Base-by-base conservation (phyloP, 2,888 invertebrate species). In the Thysanoteuthis rhombus region DNA sequence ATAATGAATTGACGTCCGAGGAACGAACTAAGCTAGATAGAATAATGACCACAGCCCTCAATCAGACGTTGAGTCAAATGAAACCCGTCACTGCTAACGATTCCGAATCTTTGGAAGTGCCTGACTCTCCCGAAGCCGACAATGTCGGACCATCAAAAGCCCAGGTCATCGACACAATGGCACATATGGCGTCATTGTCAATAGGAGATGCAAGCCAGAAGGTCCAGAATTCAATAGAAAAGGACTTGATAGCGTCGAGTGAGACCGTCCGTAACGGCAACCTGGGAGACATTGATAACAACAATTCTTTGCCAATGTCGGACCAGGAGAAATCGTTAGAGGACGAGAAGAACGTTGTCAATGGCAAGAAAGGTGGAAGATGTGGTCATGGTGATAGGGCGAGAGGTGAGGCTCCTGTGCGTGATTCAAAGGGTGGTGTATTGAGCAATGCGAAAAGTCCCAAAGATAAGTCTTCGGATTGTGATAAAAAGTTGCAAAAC, bases 321-420 rank as follows among this genome's bases (percentile, higher is more conserved):
- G 40, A 32, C 2, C 22, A 92, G 1, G 45, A 12, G 10, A 92
- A 32, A 25, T 92, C 92, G 5, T 22, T 42, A 6, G 39, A 22
- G 8, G 38, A 90, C 1, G 39, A 90, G 12, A 38, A 39, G 36
- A 90, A 90, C 16, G 90, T 52, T 52, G 52, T 25, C 25, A 6
- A 39, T 90, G 10, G 36, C 6, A 32, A 90, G 36, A 36, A 39
- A 19, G 95, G 95, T 90, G 96, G 95, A 91, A 95, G 95, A 45
- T 94, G 95, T 91, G 93, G 93, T 47, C 91, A 52, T 47, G 94
- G 93, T n/a, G 91, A 42, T 32, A 90, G 94, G 39, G 45, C 93
- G 0, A n/a, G 32, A 5, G 42, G n/a, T 92, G 45, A 92, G 36
- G 1, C 40, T 42, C 40, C 90, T 39, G 52, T 25, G 6, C 25